Conservation (phyloP, 2,888 invertebrate genomes). For the Poecilobothrus nobilitatus region DNA sequence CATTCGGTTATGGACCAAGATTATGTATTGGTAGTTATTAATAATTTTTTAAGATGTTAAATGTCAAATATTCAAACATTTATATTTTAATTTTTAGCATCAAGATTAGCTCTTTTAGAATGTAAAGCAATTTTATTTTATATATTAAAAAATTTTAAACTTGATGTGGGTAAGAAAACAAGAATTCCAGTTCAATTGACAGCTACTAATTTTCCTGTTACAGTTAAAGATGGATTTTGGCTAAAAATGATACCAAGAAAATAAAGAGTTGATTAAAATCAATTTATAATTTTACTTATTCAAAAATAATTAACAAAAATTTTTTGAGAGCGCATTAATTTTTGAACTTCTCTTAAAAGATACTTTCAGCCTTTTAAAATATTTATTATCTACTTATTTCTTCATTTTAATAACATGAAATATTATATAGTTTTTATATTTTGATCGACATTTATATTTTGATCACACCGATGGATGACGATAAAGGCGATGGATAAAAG, state of each 20-base stretch:
- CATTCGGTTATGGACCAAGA: conserved; percentile 53
- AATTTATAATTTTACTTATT: too few species aligned
- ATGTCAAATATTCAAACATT: background rate
- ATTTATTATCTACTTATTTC: too few species aligned
- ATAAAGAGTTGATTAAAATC: conserved; percentile 22
- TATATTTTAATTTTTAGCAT: conserved; percentile 27
- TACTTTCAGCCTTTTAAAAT: too few species aligned
- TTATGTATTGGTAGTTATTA: conserved; percentile 51
- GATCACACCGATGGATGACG: too few species aligned
- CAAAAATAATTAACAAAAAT: too few species aligned
- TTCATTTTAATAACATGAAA: too few species aligned
- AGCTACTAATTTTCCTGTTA: conserved; percentile 28
- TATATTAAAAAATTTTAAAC: conserved; percentile 32
- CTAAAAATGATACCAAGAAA: conserved; percentile 36
- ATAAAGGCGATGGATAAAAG: too few species aligned
- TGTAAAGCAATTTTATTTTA: conserved; percentile 37
- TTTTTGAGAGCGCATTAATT: too few species aligned
- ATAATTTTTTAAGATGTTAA: background rate
- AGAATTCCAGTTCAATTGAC: conserved; percentile 31
- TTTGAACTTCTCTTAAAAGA: too few species aligned
- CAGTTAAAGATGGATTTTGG: conserved; percentile 37
- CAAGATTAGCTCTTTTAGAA: conserved; percentile 39
- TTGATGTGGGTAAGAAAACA: conserved; percentile 31
- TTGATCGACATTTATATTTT: too few species aligned
- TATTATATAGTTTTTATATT: too few species aligned